Percentiles rank a stretch among this genome's conserved stretches.
Evolutionary conservation across 2,113 vertebrate species (phyloP).

Genomic region (Regulus satrapa): DNA sequence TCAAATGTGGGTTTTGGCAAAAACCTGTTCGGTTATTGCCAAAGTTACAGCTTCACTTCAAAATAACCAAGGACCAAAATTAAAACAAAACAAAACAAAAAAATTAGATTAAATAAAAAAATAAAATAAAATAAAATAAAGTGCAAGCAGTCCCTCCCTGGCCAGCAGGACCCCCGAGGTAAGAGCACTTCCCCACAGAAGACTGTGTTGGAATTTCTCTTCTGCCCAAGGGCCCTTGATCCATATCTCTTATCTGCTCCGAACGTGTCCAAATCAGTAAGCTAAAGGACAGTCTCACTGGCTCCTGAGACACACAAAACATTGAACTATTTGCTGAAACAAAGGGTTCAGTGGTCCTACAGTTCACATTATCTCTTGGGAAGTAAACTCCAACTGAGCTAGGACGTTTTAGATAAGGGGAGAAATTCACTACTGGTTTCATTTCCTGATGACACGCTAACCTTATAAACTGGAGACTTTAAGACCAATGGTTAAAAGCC

Average conservation of each 20-base stretch:
- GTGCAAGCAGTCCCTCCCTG: not conserved
- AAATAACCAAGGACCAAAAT: not conserved
- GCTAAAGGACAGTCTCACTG: not conserved
- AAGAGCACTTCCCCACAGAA: not conserved
- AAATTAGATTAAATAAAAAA: not conserved
- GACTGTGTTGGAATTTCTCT: not conserved
- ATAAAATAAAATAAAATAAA: not conserved
- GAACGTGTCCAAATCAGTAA: fast-evolving
- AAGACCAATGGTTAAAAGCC: not conserved
- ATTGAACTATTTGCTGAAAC: not conserved
- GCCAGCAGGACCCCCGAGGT: not conserved
- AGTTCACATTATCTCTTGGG: not conserved
- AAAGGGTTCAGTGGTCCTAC: not conserved
- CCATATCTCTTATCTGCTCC: not conserved
- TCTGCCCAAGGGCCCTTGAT: not conserved
- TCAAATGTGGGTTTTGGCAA: not conserved
- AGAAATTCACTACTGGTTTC: not conserved
- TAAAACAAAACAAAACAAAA: no score
- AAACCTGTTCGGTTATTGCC: not conserved
- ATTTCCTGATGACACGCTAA: slow-evolving; percentile 3
- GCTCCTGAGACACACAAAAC: not conserved
- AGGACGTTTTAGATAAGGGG: not conserved
- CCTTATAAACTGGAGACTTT: not conserved
- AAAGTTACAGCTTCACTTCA: not conserved
- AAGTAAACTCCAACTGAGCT: not conserved